These are phyloP conservation scores for Leptopilina boulardi DNA, from an alignment of 1,140 invertebrate genomes.

Conservation along the genomic window DNA sequence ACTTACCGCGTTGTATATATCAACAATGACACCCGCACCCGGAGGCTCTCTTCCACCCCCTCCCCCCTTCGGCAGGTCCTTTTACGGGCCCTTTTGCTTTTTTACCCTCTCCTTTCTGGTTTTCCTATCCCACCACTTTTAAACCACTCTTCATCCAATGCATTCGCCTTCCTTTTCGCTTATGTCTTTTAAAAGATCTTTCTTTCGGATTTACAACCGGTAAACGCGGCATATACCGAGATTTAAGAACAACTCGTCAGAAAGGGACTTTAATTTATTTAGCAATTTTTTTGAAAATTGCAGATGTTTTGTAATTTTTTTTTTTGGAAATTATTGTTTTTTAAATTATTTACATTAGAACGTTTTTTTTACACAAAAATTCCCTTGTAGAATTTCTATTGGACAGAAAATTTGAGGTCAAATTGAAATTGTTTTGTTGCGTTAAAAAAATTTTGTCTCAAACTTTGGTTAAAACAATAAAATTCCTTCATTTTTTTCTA, in stretches of 20 bases:
- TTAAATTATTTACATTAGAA: no score
- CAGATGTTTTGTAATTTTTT: no score
- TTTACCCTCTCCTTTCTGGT: conserved; percentile 34
- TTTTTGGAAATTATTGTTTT: no score
- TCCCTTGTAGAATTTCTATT: no score
- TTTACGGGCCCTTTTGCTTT: conserved; percentile 50
- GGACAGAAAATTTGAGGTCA: no score
- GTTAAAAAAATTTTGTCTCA: no score
- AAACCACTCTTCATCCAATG: conserved; percentile 37
- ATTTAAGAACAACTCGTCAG: conserved; percentile 60
- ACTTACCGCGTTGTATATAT: conserved; percentile 76
- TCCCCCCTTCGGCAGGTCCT: conserved; percentile 53
- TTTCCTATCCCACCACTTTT: neutral
- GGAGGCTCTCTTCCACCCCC: conserved; percentile 65
- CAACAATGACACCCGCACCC: conserved; percentile 76
- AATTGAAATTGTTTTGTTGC: no score
- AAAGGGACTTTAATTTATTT: conserved; percentile 38
- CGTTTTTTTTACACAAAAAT: no score
- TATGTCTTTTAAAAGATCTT: conserved; percentile 53
- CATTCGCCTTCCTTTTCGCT: conserved; percentile 49
- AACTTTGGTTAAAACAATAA: no score
- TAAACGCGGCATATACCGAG: conserved; percentile 58
- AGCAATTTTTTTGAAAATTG: no score
- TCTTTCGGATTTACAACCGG: conserved; percentile 58
- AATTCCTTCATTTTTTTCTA: no score